Percentiles rank a stretch among this genome's conserved stretches.
Evolutionary conservation across 2,113 vertebrate species (phyloP).

Genomic region (Pituophis catenifer): DNA sequence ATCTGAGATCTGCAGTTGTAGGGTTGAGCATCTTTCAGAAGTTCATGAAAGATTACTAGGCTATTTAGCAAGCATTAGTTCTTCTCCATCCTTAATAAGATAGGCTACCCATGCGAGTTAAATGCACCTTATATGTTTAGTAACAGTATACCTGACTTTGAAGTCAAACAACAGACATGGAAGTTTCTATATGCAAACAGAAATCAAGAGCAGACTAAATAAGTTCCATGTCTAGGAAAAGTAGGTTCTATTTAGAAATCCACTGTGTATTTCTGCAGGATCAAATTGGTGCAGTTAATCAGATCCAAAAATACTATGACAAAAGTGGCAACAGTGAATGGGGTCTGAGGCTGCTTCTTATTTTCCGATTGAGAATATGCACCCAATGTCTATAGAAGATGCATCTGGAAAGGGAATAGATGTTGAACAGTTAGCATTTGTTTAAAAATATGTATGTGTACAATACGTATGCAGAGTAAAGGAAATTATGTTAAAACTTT

Average conservation of each 20-base stretch:
- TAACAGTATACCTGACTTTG: no score
- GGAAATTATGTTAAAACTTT: background rate
- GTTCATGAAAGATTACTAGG: background rate
- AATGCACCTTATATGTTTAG: no score
- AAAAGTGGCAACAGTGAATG: background rate
- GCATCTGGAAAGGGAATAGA: background rate
- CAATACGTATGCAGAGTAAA: background rate
- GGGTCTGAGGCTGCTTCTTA: background rate
- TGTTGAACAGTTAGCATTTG: background rate
- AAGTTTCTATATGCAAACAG: no score
- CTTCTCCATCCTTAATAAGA: background rate
- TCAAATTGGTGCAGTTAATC: background rate
- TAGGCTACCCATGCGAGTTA: no score
- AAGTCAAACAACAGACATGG: no score
- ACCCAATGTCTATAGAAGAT: background rate
- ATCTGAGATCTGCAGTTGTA: background rate
- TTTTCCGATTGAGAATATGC: background rate
- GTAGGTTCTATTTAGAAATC: no score
- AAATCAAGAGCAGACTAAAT: no score
- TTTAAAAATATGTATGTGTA: background rate
- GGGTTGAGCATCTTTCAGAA: background rate
- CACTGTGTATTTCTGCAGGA: no score
- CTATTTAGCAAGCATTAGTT: background rate
- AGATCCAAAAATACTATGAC: background rate
- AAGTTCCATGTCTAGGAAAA: no score